Evolutionary conservation across 2,888 invertebrate species (phyloP).

Genomic region (Eristalis intricaria): DNA sequence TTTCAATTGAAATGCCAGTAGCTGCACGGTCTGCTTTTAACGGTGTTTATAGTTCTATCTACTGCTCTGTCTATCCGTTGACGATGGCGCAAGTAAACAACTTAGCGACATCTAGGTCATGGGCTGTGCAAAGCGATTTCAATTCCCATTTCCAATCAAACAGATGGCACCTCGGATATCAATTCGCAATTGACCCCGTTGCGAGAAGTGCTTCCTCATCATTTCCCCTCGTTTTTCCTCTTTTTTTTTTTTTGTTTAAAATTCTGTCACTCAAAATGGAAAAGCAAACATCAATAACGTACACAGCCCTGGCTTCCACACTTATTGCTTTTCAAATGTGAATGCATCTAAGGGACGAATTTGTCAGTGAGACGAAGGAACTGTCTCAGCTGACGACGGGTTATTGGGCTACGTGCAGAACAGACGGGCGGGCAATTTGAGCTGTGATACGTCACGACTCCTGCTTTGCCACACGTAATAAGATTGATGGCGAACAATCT

Average conservation of each 20-base stretch:
- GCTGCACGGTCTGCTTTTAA: background rate
- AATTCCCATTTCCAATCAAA: conserved; percentile 51
- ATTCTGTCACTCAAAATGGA: background rate
- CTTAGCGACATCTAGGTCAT: conserved; percentile 38
- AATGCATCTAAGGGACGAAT: conserved; percentile 2
- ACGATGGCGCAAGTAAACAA: conserved; percentile 18
- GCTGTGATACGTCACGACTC: background rate
- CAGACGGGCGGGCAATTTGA: background rate
- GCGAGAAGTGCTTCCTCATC: background rate
- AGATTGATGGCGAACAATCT: conserved; percentile 43
- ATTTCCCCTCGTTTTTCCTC: background rate
- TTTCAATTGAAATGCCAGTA: background rate
- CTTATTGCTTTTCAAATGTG: conserved; percentile 17
- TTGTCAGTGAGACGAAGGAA: background rate
- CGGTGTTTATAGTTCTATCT: background rate
- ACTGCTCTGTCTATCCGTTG: background rate
- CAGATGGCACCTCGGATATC: conserved; percentile 49
- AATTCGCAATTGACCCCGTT: conserved; percentile 49
- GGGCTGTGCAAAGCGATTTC: conserved; percentile 27
- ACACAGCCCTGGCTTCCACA: background rate
- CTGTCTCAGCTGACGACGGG: background rate
- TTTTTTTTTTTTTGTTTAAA: background rate
- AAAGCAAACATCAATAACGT: background rate
- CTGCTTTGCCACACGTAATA: background rate
- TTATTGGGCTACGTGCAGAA: background rate